Evolutionary conservation across 2,888 invertebrate genomes (phyloP).

Genomic region (Hydriomena furcata): DNA sequence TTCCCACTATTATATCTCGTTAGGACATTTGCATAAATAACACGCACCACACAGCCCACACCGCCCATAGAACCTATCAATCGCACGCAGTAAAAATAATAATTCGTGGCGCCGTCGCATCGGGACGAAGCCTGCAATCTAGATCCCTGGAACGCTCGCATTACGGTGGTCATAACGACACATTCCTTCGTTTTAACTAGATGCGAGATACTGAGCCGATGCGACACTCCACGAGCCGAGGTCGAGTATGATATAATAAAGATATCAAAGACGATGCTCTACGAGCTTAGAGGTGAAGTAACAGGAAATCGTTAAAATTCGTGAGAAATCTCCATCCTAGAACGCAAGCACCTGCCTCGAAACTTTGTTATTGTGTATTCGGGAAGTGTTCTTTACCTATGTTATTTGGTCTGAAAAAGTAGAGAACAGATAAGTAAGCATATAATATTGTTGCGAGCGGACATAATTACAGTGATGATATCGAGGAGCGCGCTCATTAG

Average conservation of each 20-base stretch:
- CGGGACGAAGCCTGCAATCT: conserved; percentile 34
- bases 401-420: conserved; percentile 56
- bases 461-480: conserved; percentile 79
- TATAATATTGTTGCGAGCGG: conserved; percentile 70
- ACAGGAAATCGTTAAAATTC: conserved; percentile 81
- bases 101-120: conserved; percentile 58
- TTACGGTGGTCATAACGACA: conserved; percentile 65
- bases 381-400: conserved; percentile 35
- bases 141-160: conserved; percentile 46
- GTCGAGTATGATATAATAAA: conserved; percentile 71
- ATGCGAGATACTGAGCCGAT: conserved; percentile 66
- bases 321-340: conserved; percentile 68
- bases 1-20: conserved; percentile 77
- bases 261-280: conserved; percentile 67
- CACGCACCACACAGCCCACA: conserved; percentile 65
- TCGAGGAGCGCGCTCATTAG: conserved; percentile 76
- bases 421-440: conserved; percentile 61
- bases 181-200: conserved; percentile 63
- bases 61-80: conserved; percentile 68
- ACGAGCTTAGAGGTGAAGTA: conserved; percentile 60
- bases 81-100: conserved; percentile 73
- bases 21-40: conserved; percentile 82
- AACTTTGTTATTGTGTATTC: conserved; percentile 31
- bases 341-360: conserved; percentile 48
- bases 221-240: conserved; percentile 57